Base-by-base conservation (phyloP, 2,888 invertebrate species). In the Nomada fabriciana region DNA sequence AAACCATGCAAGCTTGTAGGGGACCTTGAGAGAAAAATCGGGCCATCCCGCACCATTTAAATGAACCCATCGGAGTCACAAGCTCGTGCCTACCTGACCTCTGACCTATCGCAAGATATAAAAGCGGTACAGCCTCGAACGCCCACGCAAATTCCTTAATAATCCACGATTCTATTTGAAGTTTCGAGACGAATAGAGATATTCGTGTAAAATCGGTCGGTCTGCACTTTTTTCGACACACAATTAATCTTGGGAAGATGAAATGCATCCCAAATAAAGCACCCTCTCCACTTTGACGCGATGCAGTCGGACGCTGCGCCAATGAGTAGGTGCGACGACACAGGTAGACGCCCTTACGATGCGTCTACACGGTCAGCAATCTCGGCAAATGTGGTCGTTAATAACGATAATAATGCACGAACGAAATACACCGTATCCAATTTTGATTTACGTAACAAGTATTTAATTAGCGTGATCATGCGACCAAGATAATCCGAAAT, bases 71-170 rank as follows among this genome's bases (percentile, higher is more conserved):
- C 29, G 23, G 23, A 36, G 65, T 47, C 52, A 42, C 60, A 43
- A 23, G 23, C 53, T 43, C 36, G 10, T 47, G 70, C 70, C 67
- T 79, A 47, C 2, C 15, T 42, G 59, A 81, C 82, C 82, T 81
- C 59, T 82, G 52, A 76, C 81, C 68, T 76, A 76, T 47, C 61
- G 55, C 7, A 36, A 52, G 61, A 72, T 81, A 70, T 71, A 76
- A 76, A 29, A 47, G 47, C 57, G 53, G 71, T 47, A 68, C 36
- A 67, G 15, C 61, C 61, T 42, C 70, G 20, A 18, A 69, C 78
- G 18, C 68, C 81, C 65, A 79, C 79, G 67, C 65, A 23, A 43
- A 53, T 71, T 63, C 50, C 25, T 77, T 60, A 50, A 77, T 80
- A 71, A 70, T 76, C 53, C 25, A 71, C 18, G 61, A 61, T 64